Base-by-base conservation (phyloP, 2,113 vertebrate species). In the Halcyon malimbica region DNA sequence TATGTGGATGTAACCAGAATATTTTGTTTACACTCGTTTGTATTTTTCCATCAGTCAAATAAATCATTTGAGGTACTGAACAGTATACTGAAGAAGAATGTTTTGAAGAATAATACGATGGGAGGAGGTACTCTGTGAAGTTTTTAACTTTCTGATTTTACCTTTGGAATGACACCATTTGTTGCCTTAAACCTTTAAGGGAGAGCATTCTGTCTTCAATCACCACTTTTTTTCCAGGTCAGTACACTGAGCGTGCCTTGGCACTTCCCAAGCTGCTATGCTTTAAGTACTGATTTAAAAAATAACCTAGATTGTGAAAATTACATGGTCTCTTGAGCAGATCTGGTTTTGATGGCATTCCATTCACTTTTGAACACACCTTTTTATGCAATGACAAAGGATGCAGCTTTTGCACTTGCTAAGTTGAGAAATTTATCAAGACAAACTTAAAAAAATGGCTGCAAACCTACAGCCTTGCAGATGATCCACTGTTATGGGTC, bases 1-100 rank as follows among this genome's bases (percentile, higher is more conserved):
- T 56, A 1, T 42, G 23, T 89, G 64, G 73, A 46, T n/a, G 7
- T 89, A 87, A 51, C 42, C 50, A 74, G 17, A 77, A 63, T 74
- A 26, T 83, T 94, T 95, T 95, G 53, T 83, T 94, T 91, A 94
- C n/a, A 18, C 19, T 24, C 13, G 42, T 77, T 79, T 93, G n/a
- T 86, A 65, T 91, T 95, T 83, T 94, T 87, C 68, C 51, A 50
- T 41, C 37, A 24, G 60, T 74, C 68, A 81, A 94, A 77, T 77
- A 83, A 93, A 85, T 89, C 0, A n/a, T 87, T 78, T 88, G 75
- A 96, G 69, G 54, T 69, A 28, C 24, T 74, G 59, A 90, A 39
- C 26, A 50, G 37, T 42, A 25, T 35, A 42, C 59, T 64, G 39
- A 63, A 87, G 64, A 37, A 73, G 9, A 78, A 53, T 23, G 25